Evolutionary conservation across 2,113 vertebrate genomes (phyloP), one percentile per base, ranked within the genome.

Genomic region (Galeopterus variegatus): DNA sequence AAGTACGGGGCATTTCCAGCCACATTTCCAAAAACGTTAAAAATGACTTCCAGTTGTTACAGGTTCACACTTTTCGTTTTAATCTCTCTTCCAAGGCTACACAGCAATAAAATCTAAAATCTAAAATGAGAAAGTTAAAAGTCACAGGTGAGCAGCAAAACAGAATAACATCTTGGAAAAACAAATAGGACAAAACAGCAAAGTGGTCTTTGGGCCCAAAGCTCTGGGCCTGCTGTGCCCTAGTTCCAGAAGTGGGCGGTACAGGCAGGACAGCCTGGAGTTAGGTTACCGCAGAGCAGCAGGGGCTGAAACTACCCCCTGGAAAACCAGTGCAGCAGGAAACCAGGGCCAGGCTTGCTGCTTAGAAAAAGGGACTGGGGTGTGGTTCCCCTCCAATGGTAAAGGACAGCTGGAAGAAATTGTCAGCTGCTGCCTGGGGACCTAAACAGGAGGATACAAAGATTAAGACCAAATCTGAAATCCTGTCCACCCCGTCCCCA

Each of bases 91-190:
- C 8, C 26, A 88, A 73, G 23, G 12, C 24, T 64, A 62, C 18
- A 18, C 2, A 62, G 28, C 28, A 77, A 86, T 72, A 12, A 69
- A n/a, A 82, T 64, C 13, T 85, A 80, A 92, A 88, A 14, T 33
- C 80, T 23, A 77, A 96, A 64, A 18, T 31, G 77, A 93, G 64
- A 28, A 45, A 72, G 31, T 14, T 64, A 58, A 96, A 69, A 83
- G 41, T 64, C 58, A 77, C 3, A 90, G 54, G 31, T 21, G 11
- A 94, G 14, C 33, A 80, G 17, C 54, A 70, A 92, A 77, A 88
- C 23, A 90, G 28, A 79, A 9, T 45, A 64, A 92, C 41, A 88
- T 54, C 28, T 9, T 60, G 50, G 13, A 80, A 70, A 90, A 86
- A 69, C 31, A 93, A 72, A 56, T 11, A 19, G 56, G 41, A 48